Base-by-base conservation (phyloP, 2,113 vertebrate species). In the Beaufortia kweichowensis region DNA sequence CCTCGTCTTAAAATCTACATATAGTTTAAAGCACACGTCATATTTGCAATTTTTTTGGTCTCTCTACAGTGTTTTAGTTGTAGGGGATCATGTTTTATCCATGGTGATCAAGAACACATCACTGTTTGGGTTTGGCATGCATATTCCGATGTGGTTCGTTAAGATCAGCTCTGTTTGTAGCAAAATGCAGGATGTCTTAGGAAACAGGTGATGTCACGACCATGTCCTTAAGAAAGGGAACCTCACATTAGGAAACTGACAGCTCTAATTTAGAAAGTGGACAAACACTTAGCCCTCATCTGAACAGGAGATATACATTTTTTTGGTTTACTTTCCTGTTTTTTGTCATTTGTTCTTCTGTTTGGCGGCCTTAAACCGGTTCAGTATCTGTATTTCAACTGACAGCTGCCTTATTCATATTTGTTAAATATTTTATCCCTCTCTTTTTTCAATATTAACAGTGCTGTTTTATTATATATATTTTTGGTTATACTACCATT, bases 401-500 rank as follows among this genome's bases (percentile, higher is more conserved):
- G 83, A 89, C 86, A 79, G 81, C 87, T 82, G 85, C 86, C 85
- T 88, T 77, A 65, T 11, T 11, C 35, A 39, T 57, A 35, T 69
- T 46, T 76, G 79, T 76, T 46, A 62, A 41, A 59, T 6, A n/a
- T 63, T 39, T 65, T 31, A 29, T 71, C 31, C 64, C 19, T 67
- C 76, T 14, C 61, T 64, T 43, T 67, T 76, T 76, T 78, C 64
- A 35, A 28, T 77, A 67, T 79, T 79, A 73, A 76, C 43, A 6
- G 76, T 67, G 77, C 66, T 63, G 67, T 83, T 85, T 85, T 81
- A 84, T 81, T 78, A 50, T 79, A 86, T 61, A 62, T 84, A 87
- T 82, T 85, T 83, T 82, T 89, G 78, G 83, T 85, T 84, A 88
- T 88, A 87, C 87, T 84, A 85, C 86, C 79, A 83, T 76, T 87